Evolutionary conservation across 2,113 vertebrate species (phyloP), one percentile per base, ranked within the genome.

Genomic region (Tychaedon coryphoeus): DNA sequence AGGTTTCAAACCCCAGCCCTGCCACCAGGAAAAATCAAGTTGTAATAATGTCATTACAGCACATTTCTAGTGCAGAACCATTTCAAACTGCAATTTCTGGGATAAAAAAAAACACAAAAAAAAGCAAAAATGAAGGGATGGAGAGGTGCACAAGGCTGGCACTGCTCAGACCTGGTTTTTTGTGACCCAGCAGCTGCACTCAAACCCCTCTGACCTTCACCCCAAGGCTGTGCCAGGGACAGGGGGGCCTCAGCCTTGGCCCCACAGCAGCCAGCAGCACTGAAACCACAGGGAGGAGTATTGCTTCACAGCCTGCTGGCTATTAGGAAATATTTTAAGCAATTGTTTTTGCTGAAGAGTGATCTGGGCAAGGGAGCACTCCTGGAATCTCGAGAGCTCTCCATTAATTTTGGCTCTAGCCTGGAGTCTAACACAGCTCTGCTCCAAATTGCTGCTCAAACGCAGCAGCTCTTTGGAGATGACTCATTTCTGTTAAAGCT

Each of bases 351-450:
- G 80, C 92, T 93, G 93, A 43, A 45, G 92, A 94, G 84, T 14
- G 93, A 87, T 90, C 61, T 71, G 92, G 90, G 85, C 73, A 40
- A 58, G 74, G 51, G 61, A 93, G 36, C 3, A 6, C 90, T 93
- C 84, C 87, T 90, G 95, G 84, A 89, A 85, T 84, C 90, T 96
- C 11, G 69, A 95, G 96, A 94, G 92, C 93, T 92, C 94, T 95
- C 93, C 93, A 85, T 94, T 96, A 95, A 94, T 91, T 87, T 58
- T 78, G 84, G 87, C 80, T 94, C 57, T 45, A 45, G 60, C 81
- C 70, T 8, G 56, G 80, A 84, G 92, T 40, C 54, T 12, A 11
- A 23, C 74, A 14, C 85, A 92, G 94, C 58, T 34, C 82, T 31
- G 82, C 84, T 95, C 93, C 70, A 92, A 60, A 94, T 67, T 87